Evolutionary conservation across 2,797 vertebrate genomes (phyloP).

Genomic region (Manis crassicaudata): DNA sequence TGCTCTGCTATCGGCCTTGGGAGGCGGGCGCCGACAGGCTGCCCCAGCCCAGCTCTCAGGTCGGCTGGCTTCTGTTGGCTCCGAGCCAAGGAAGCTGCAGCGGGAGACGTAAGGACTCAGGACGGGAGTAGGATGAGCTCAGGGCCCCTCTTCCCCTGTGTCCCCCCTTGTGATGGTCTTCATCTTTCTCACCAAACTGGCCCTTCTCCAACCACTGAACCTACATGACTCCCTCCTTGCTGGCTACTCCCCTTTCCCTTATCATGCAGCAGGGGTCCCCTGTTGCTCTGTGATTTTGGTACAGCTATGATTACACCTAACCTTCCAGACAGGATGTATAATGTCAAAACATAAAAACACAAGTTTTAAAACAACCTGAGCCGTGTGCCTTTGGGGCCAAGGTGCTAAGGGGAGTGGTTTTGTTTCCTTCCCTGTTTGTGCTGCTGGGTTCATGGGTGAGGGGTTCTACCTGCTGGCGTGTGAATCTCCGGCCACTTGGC

Average conservation of each 20-base stretch:
- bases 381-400: not conserved
- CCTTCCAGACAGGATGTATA: not conserved
- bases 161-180: not conserved
- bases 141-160: not conserved
- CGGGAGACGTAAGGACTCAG: not conserved
- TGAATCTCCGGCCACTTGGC: not conserved
- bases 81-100: too few relatives aligned
- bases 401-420: not conserved
- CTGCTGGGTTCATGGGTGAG: not conserved
- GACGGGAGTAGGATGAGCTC: not conserved
- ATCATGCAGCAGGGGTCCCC: too few relatives aligned
- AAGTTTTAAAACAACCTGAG: not conserved
- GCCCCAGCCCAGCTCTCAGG: not conserved
- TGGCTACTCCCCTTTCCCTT: too few relatives aligned
- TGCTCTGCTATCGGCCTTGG: not conserved
- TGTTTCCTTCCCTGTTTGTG: not conserved
- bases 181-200: not conserved
- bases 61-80: not conserved
- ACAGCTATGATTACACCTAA: not conserved
- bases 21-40: not conserved
- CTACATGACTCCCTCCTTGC: rapidly evolving
- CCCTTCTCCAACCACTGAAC: not conserved
- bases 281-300: not conserved
- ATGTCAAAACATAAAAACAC: not conserved
- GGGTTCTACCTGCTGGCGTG: not conserved